phyloP scores from a whole-genome alignment of 2,888 invertebrate species.

The Cryptocephalus primarius region DNA sequence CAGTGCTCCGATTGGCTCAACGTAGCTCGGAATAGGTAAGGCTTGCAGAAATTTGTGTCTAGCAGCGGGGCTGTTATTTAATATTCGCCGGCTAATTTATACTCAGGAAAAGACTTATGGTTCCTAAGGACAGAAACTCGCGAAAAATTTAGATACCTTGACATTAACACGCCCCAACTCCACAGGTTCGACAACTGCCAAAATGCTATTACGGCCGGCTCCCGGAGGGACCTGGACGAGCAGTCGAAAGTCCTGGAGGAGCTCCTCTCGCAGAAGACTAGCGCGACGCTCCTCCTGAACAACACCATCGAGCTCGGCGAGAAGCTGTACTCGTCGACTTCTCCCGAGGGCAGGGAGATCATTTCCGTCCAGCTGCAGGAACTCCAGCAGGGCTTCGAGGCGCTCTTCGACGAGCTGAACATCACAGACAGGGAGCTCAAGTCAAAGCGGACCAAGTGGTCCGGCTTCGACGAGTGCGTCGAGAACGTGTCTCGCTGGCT shows the following conservation, averaged over 20 bases:
- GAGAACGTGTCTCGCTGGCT: conserved; percentile 73
- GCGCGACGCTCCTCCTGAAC: conserved; percentile 65
- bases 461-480: conserved; percentile 78
- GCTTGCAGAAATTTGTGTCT: neutral
- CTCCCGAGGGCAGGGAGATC: conserved; percentile 76
- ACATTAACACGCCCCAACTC: too few relatives aligned
- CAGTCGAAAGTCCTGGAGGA: conserved; percentile 63
- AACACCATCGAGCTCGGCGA: conserved; percentile 81
- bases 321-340: conserved; percentile 75
- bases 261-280: conserved; percentile 62
- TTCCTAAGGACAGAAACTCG: too few relatives aligned
- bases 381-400: conserved; percentile 71
- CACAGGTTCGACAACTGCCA: conserved; percentile 56
- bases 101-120: too few relatives aligned
- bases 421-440: conserved; percentile 71
- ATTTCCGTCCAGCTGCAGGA: conserved; percentile 76
- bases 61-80: too few relatives aligned
- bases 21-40: conserved; percentile 60
- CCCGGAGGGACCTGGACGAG: conserved; percentile 57
- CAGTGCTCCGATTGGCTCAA: conserved; percentile 75
- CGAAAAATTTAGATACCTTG: too few relatives aligned
- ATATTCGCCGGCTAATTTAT: too few relatives aligned
- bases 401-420: conserved; percentile 68
- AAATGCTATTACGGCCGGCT: conserved; percentile 49
- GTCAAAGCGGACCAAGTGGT: conserved; percentile 75